Percentiles rank a stretch among this genome's conserved stretches.
phyloP scores from a whole-genome alignment of 2,113 vertebrate genomes.

The Lepisosteus osseus region DNA sequence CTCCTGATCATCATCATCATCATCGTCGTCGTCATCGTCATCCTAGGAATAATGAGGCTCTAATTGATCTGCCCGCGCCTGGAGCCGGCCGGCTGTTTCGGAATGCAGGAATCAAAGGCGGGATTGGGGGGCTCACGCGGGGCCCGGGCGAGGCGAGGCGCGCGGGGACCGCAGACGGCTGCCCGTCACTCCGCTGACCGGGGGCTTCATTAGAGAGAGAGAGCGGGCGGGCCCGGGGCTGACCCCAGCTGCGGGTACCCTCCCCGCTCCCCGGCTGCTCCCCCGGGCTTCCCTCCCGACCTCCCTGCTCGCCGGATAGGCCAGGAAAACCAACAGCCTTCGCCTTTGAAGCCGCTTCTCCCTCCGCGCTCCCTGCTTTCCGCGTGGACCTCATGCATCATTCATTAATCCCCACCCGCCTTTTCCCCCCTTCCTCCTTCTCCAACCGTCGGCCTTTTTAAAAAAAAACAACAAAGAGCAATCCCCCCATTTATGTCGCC shows the following conservation, averaged over 20 bases:
- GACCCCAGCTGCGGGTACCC: constrained; percentile 52
- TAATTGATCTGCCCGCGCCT: constrained; percentile 20
- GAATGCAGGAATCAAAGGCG: constrained; percentile 51
- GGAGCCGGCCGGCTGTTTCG: constrained; percentile 23
- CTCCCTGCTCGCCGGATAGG: constrained; percentile 63
- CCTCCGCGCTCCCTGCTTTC: constrained; percentile 48
- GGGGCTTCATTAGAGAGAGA: constrained; percentile 69
- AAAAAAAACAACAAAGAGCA: constrained; percentile 49
- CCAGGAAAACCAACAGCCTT: constrained; percentile 62
- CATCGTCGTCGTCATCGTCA: no score
- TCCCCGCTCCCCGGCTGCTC: constrained; percentile 40
- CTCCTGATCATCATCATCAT: no score
- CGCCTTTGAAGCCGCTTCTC: constrained; percentile 65
- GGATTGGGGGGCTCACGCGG: constrained; percentile 8
- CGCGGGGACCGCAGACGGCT: constrained; percentile 30
- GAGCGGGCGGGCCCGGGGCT: constrained; percentile 41
- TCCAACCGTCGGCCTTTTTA: constrained; percentile 25
- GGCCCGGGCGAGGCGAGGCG: constrained; percentile 14
- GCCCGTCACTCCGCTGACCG: constrained; percentile 42
- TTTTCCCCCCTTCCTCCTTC: constrained; percentile 37
- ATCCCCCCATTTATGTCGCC: constrained; percentile 44
- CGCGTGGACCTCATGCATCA: constrained; percentile 72
- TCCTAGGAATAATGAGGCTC: neutral
- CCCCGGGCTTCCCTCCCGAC: constrained; percentile 59
- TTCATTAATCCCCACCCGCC: constrained; percentile 59